Base-by-base conservation (phyloP, 2,113 vertebrate species). In the Ramphastos sulfuratus region DNA sequence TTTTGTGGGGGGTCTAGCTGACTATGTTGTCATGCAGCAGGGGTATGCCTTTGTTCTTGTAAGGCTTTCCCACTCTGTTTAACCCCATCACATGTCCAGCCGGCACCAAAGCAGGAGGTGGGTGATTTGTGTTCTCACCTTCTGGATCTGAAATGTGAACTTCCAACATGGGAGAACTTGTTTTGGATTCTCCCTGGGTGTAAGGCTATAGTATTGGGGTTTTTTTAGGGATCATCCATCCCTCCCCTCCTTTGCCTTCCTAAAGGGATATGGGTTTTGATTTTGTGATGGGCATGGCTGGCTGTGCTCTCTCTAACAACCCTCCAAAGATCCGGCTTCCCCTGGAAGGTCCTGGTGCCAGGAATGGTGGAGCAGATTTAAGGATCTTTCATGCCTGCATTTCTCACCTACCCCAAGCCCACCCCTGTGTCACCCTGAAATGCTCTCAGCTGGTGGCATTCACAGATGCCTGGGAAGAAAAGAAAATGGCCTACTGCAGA, bases 81-180 rank as follows among this genome's bases (percentile, higher is more conserved):
- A 37, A n/a, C 54, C 61, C 35, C 16, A 9, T 67, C 76, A 3
- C 0, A 0, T 3, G 0, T 25, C 39, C 50, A 11, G 2, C 52
- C 70, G 18, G 31, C 61, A 5, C 70, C 10, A 0, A 75, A 85
- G 44, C 59, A 33, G 59, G 84, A 76, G 39, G 14, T 15, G 85
- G 30, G 12, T 24, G 46, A 82, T 80, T 66, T 63, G 18, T 66
- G 30, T 55, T 76, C 59, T 80, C 46, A 87, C 50, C 39, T 76
- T n/a, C 52, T 50, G 67, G 77, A n/a, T 89, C 56, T 67, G 73
- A 90, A 91, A 84, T 3, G 44, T 74, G 72, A 87, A 71, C 78
- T 79, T 33, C 0, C 5, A 80, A 63, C 2, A 0, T 9, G 72
- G 35, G 25, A 79, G 75, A 55, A 30, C 25, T 85, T 30, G 5